phyloP scores from a whole-genome alignment of 2,888 invertebrate species.

The Deilephila elpenor region DNA sequence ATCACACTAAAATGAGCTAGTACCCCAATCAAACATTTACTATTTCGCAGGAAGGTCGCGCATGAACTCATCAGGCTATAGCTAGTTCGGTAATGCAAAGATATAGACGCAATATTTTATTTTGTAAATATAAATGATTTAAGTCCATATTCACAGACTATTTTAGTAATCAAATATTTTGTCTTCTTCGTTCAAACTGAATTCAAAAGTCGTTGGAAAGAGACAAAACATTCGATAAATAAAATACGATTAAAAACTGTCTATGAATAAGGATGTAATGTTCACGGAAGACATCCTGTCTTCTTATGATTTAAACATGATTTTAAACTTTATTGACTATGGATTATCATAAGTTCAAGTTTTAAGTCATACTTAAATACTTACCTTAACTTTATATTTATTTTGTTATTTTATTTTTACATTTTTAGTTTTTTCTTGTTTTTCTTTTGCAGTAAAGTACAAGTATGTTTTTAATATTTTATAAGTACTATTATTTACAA shows the following conservation, averaged over 20 bases:
- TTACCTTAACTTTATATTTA: slow-evolving; percentile 35
- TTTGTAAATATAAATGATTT: neutral
- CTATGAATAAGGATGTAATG: too few relatives aligned
- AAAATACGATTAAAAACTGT: too few relatives aligned
- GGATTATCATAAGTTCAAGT: neutral
- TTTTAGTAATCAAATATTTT: too few relatives aligned
- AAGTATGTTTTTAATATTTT: slow-evolving; percentile 11
- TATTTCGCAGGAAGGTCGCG: too few relatives aligned
- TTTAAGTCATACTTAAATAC: slow-evolving; percentile 14
- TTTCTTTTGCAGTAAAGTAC: neutral
- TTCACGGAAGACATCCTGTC: neutral
- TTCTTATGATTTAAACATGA: neutral
- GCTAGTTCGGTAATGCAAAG: too few relatives aligned
- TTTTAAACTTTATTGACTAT: neutral
- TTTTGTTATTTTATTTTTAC: slow-evolving; percentile 32
- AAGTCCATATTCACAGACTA: too few relatives aligned
- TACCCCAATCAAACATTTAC: too few relatives aligned
- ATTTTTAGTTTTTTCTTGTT: neutral
- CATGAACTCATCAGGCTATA: too few relatives aligned
- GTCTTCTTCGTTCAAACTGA: too few relatives aligned
- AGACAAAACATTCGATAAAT: too few relatives aligned
- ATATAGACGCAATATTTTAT: neutral
- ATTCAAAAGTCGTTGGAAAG: too few relatives aligned
- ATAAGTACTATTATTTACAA: slow-evolving; percentile 4
- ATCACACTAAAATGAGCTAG: too few relatives aligned